Evolutionary conservation across 2,113 vertebrate species (phyloP), one percentile per base, ranked within the genome.

Genomic region (Chiloscyllium plagiosum): DNA sequence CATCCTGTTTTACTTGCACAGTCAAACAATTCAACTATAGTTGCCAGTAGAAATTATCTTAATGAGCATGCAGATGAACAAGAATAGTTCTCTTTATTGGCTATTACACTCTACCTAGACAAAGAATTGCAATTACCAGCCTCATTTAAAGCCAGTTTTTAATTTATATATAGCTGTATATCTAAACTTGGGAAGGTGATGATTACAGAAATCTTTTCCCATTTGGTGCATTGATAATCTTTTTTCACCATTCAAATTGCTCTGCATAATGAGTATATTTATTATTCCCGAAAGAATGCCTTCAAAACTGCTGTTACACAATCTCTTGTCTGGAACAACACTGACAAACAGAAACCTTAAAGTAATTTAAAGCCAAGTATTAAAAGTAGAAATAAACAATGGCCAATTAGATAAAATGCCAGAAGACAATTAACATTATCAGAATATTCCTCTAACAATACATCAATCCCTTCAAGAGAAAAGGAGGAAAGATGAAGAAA

Each of bases 221-320:
- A 83, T 20, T 37, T 83, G n/a, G 37, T 83, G 78, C 15, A 83
- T 83, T 15, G 37, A 42, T 13, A 83, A 37, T 19, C 6, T 42
- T 33, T 78, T 15, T 37, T 83, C 19, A 65, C 72, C 33, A 86
- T 80, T 85, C 78, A 96, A 5, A 1, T 33, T 47, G 2, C 92
- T 89, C 19, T 96, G 0, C 17, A 96, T 96, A 56, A 97, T 7
- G 3, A 95, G 15, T 56, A 96, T 0, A 29, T 95, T 0, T 22
- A 42, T 29, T 50, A 94, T 37, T 52, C 24, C 56, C 29, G 94
- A 95, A 95, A 97, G 96, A 0, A 96, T 96, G 42, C 96, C 42
- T 80, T 96, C 1, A 96, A 93, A 56, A 69, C 42, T 37, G 94
- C 78, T 42, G 96, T 96, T 87, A 96, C 96, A 0, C 66, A 96